Percentiles rank a stretch among this genome's conserved stretches.
Conservation (phyloP, 2,888 invertebrate genomes). For the Epiblema foenella region DNA sequence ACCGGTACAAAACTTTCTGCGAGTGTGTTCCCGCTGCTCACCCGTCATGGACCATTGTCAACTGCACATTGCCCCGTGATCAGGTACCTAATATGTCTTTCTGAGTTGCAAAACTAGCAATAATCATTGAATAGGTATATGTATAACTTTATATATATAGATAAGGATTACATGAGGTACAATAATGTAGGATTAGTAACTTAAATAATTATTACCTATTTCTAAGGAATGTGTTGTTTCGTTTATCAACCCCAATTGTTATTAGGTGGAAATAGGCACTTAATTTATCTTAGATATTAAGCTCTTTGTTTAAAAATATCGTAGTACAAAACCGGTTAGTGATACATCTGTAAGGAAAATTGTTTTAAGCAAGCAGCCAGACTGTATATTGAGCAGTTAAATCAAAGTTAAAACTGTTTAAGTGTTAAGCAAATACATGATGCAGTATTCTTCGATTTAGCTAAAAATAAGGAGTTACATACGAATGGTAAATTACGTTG, state of each 20-base stretch:
- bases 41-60: constrained; percentile 86
- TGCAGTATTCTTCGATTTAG: background rate
- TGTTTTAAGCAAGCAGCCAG: background rate
- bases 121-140: background rate
- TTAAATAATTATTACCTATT: background rate
- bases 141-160: background rate
- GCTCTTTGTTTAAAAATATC: constrained; percentile 1
- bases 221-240: background rate
- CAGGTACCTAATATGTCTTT: constrained; percentile 80
- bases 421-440: background rate
- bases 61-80: constrained; percentile 85
- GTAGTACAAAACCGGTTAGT: constrained; percentile 15
- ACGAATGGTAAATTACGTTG: background rate
- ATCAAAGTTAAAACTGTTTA: background rate
- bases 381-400: background rate
- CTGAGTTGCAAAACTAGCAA: constrained; percentile 38
- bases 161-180: no score
- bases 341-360: constrained; percentile 4
- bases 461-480: background rate
- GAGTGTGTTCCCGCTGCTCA: constrained; percentile 84
- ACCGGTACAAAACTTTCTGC: constrained; percentile 80
- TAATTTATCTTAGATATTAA: constrained; percentile 3
- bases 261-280: background rate
- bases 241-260: background rate
- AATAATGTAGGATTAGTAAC: no score